phyloP scores from a whole-genome alignment of 2,797 vertebrate genomes.

The Mormyrus hasselquistii region DNA sequence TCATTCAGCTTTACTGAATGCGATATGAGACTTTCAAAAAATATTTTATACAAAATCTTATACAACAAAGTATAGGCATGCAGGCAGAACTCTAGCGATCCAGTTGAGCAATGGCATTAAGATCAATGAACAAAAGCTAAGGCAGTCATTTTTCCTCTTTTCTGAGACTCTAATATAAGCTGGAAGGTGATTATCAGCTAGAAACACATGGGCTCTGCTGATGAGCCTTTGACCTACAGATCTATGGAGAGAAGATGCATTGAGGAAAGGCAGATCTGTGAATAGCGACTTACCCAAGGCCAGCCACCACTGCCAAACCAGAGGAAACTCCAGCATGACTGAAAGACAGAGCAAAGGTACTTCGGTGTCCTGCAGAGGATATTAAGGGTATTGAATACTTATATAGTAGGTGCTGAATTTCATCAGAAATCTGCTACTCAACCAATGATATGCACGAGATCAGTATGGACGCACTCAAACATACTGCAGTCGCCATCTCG shows the following conservation, averaged over 20 bases:
- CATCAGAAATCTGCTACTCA: background rate
- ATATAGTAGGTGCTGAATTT: background rate
- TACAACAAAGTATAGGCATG: background rate
- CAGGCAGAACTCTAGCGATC: background rate
- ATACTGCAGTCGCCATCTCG: background rate
- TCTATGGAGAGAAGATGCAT: background rate
- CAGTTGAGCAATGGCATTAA: background rate
- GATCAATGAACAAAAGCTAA: background rate
- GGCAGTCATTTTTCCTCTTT: background rate
- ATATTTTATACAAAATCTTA: background rate
- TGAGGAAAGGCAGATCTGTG: background rate
- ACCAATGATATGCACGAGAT: background rate
- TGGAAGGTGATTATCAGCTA: background rate
- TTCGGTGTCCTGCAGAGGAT: background rate
- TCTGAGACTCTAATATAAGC: background rate
- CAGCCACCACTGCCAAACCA: conserved; percentile 63
- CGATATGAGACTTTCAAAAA: background rate
- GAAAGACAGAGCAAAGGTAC: conserved; percentile 34
- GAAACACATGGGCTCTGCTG: background rate
- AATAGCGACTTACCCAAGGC: conserved; percentile 51
- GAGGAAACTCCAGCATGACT: conserved; percentile 66
- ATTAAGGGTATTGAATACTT: background rate
- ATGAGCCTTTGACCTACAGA: background rate
- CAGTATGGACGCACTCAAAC: background rate
- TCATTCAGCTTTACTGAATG: background rate